These are phyloP conservation scores for Cossypha dichroa DNA, from an alignment of 2,797 vertebrate species.

Conservation along the genomic window DNA sequence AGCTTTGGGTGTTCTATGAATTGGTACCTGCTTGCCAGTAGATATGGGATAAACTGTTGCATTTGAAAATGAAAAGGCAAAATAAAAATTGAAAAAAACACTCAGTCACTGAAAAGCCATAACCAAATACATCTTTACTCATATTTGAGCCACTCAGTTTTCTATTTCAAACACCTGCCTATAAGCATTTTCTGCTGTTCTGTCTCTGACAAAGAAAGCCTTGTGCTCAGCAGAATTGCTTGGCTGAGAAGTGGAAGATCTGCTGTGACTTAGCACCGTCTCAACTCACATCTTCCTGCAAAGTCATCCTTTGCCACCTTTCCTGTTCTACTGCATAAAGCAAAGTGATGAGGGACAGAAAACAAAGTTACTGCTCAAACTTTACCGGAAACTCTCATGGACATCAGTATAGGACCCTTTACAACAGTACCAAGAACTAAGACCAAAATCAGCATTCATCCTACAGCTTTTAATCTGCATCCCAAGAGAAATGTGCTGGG, in stretches of 20 bases:
- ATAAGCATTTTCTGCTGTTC: not conserved
- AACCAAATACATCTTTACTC: not conserved
- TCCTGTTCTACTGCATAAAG: not conserved
- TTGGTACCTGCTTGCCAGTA: not conserved
- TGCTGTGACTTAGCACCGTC: not conserved
- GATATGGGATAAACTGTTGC: not conserved
- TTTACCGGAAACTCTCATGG: not conserved
- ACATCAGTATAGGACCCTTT: not conserved
- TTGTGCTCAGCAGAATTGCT: not conserved
- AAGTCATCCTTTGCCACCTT: not conserved
- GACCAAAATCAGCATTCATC: not conserved
- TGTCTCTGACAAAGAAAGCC: not conserved
- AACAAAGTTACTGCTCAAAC: not conserved
- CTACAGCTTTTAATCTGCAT: not conserved
- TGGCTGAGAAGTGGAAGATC: not conserved
- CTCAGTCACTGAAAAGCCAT: not conserved
- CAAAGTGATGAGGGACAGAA: rapidly evolving
- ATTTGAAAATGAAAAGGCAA: not conserved
- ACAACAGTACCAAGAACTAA: not conserved
- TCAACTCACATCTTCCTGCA: not conserved
- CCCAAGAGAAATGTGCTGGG: not conserved
- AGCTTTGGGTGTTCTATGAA: not conserved
- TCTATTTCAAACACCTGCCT: not conserved
- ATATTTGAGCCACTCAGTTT: not conserved
- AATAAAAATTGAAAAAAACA: not conserved